These are phyloP conservation scores for Cavia aperea DNA, from an alignment of 2,113 vertebrate genomes.

Conservation along the genomic window DNA sequence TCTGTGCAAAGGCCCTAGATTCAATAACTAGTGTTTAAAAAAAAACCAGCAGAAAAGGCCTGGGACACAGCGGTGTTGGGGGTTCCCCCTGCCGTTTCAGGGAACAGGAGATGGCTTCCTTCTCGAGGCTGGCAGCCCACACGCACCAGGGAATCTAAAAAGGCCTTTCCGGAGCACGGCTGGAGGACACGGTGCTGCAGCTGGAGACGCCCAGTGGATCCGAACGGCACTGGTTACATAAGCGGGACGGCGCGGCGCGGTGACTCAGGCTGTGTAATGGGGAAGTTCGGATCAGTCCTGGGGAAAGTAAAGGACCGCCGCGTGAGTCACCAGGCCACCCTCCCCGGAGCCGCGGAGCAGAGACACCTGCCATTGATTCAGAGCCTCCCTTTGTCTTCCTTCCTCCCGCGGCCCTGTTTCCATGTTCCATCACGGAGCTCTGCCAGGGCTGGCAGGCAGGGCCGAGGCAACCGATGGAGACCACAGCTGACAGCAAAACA, in stretches of 20 bases:
- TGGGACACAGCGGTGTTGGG: background rate
- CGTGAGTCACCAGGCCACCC: slow-evolving; percentile 76
- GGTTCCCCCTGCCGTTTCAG: background rate
- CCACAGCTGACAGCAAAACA: background rate
- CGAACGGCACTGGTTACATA: slow-evolving; percentile 56
- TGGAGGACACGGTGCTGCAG: slow-evolving; percentile 5
- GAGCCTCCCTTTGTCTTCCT: slow-evolving; percentile 64
- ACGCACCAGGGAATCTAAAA: background rate
- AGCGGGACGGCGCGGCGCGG: slow-evolving; percentile 54
- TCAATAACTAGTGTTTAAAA: background rate
- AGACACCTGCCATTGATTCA: slow-evolving; percentile 73
- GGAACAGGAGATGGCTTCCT: background rate
- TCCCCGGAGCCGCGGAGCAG: slow-evolving; percentile 49
- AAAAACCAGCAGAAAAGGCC: background rate
- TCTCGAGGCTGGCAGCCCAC: background rate
- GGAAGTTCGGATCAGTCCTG: slow-evolving; percentile 71
- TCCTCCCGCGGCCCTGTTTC: slow-evolving; percentile 22
- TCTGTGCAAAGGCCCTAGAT: background rate
- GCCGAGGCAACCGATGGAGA: background rate
- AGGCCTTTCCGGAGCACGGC: background rate
- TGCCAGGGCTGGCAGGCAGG: slow-evolving; percentile 9
- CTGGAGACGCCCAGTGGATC: slow-evolving; percentile 23
- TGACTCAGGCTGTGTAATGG: slow-evolving; percentile 73
- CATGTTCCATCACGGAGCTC: slow-evolving; percentile 61
- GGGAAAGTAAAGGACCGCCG: slow-evolving; percentile 70